Percentiles rank a stretch among this genome's conserved stretches.
Evolutionary conservation across 2,888 invertebrate genomes (phyloP).

Genomic region (Agrotis clavis): DNA sequence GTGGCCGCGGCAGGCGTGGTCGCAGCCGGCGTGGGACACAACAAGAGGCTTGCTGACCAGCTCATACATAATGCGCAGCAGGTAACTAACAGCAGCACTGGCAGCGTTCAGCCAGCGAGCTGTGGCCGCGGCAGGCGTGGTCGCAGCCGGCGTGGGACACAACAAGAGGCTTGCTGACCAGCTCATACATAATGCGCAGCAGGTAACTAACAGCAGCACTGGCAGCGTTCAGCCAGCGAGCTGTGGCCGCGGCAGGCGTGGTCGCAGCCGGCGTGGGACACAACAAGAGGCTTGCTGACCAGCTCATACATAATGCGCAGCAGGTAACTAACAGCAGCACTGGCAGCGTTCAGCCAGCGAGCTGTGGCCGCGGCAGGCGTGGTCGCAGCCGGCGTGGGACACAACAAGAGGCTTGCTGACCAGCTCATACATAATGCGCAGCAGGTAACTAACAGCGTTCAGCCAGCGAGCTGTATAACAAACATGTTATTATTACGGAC

Average conservation of each 20-base stretch:
- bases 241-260: too few relatives aligned
- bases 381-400: conserved; percentile 98
- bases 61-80: conserved; percentile 96
- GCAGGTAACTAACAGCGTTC: conserved; percentile 94
- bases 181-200: conserved; percentile 95
- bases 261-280: too few relatives aligned
- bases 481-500: too few relatives aligned
- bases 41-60: conserved; percentile 98
- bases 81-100: conserved; percentile 93
- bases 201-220: conserved; percentile 80
- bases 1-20: conserved; percentile 98
- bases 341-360: conserved; percentile 96
- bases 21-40: conserved; percentile 97
- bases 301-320: too few relatives aligned
- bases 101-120: conserved; percentile 96
- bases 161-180: conserved; percentile 98
- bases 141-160: conserved; percentile 97
- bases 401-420: conserved; percentile 98
- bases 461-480: conserved; percentile 92
- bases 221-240: too few relatives aligned
- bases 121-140: conserved; percentile 97
- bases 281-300: too few relatives aligned
- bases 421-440: conserved; percentile 96
- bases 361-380: conserved; percentile 97
- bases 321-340: conserved; percentile 91